These are phyloP conservation scores for Caenorhabditis sp. DNA, from an alignment of 2,888 invertebrate genomes.

Conservation along the genomic window DNA sequence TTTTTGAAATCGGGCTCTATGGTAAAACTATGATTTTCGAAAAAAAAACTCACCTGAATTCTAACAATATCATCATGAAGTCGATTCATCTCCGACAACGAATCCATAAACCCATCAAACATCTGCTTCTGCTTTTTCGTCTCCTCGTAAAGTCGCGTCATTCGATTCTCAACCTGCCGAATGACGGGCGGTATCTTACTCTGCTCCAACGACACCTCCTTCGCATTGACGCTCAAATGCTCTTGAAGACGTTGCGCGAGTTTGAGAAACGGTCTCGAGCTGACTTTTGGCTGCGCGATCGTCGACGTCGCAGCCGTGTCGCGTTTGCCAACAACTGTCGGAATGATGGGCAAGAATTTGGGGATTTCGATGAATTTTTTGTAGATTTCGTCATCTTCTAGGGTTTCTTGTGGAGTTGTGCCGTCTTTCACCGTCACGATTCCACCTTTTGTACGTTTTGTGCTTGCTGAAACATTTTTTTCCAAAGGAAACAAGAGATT, in stretches of 20 bases:
- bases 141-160: constrained; percentile 12
- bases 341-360: constrained; percentile 55
- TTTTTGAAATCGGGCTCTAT: no score
- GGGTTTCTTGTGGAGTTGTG: constrained; percentile 29
- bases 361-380: constrained; percentile 52
- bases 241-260: constrained; percentile 60
- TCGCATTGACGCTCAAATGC: constrained; percentile 54
- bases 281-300: constrained; percentile 29
- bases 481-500: no score
- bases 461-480: constrained; percentile 27
- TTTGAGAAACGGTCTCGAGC: constrained; percentile 40
- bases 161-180: constrained; percentile 15
- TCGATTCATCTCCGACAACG: constrained; percentile 26
- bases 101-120: constrained; percentile 27
- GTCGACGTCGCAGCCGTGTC: constrained; percentile 10
- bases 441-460: constrained; percentile 40
- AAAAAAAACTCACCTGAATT: constrained; percentile 33
- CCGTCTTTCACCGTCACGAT: constrained; percentile 51
- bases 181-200: constrained; percentile 40
- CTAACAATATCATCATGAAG: constrained; percentile 37
- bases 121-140: constrained; percentile 19
- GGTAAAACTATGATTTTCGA: no score
- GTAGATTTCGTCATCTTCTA: constrained; percentile 50
- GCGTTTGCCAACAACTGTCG: constrained; percentile 41
- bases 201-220: constrained; percentile 52